A percentile compares a stretch with the other conserved stretches of the same genome.
Evolutionary conservation across 2,888 invertebrate species (phyloP).

Genomic region (Heterodera filipjevi): DNA sequence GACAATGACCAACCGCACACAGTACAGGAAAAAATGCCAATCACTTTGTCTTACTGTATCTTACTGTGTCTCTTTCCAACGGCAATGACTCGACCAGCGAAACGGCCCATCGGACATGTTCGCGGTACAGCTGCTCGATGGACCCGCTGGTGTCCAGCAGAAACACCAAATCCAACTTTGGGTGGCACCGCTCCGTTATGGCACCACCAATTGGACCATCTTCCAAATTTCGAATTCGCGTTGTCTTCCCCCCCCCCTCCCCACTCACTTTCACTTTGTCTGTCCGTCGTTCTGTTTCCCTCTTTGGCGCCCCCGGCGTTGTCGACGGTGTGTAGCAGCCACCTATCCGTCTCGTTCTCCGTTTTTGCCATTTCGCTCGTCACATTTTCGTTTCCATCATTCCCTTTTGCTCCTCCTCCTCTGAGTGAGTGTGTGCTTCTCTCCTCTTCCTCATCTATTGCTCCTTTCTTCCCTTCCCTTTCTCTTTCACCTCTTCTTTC

Average conservation of each 20-base stretch:
- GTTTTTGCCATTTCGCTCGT: background rate
- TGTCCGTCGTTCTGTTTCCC: background rate
- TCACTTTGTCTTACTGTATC: background rate
- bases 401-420: background rate
- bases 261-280: background rate
- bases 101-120: constrained; percentile 49
- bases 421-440: background rate
- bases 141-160: constrained; percentile 62
- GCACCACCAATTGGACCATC: background rate
- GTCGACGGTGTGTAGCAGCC: background rate
- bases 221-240: too few species aligned
- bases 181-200: constrained; percentile 47
- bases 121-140: constrained; percentile 52
- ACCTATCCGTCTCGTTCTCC: background rate
- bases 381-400: background rate
- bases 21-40: constrained; percentile 37
- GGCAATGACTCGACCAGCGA: constrained; percentile 46
- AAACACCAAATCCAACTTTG: constrained; percentile 60
- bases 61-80: constrained; percentile 5
- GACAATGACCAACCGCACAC: too few species aligned
- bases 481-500: background rate
- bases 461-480: background rate
- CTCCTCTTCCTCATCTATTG: background rate
- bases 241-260: background rate
- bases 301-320: background rate